Evolutionary conservation across 2,113 vertebrate genomes (phyloP), one percentile per base, ranked within the genome.

Genomic region (Felis catus): DNA sequence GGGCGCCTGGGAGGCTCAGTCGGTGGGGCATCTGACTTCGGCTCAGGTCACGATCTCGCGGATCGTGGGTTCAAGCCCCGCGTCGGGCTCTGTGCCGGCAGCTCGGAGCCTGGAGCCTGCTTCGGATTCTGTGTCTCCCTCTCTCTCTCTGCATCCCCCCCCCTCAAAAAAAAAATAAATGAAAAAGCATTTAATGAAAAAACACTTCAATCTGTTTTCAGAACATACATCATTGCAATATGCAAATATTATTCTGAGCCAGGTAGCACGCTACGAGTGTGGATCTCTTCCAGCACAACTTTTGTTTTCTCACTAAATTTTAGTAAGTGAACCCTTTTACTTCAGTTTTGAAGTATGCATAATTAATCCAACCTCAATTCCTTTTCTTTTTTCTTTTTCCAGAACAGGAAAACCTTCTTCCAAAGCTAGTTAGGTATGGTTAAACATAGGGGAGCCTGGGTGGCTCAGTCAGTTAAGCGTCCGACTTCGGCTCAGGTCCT

Each of bases 171-270:
- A 45, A 45, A 45, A 45, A 45, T 0, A 45, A 41, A 41, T 41
- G 6, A 45, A 9, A 45, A 45, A 45, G 45, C 45, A 45, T 45
- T 45, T 45, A 45, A 45, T 45, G 45, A 45, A 45, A 45, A 45
- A 45, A 45, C 45, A 45, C 45, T 45, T 74, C 76, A 91, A 90
- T 89, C 95, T 90, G 96, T 92, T 90, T 97, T 92, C 36, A 95
- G 89, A 83, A 76, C 23, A 31, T 83, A 76, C 48, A 73, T 68
- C 94, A 94, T 82, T 84, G 80, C 78, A 78, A 58, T 93, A 96
- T 91, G 93, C 70, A 96, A 88, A 93, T 97, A 80, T 68, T 94
- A 71, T 82, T 96, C 84, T 45, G 39, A 95, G 29, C 53, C 36
- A 45, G 74, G 36, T 5, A 94, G 88, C 88, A 83, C 82, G 53